Conservation (phyloP, 2,113 vertebrate species). For the Phoxinus phoxinus region DNA sequence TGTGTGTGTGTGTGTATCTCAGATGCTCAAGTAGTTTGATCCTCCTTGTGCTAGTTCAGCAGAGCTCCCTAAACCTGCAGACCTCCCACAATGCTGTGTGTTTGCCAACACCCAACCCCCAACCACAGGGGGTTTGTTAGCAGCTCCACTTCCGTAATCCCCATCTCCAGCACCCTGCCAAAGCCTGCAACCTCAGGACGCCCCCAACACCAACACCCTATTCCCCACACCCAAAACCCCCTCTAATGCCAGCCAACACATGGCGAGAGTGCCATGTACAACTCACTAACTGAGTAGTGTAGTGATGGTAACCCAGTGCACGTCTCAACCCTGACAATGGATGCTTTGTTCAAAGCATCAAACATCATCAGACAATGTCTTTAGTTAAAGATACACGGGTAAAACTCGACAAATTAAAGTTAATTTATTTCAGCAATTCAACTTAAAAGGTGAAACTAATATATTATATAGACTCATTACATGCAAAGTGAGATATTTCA, state of each 20-base stretch:
- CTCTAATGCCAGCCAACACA: slow-evolving; percentile 37
- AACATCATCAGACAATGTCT: neutral
- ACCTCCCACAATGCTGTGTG: neutral
- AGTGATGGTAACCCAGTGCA: neutral
- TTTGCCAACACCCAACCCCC: neutral
- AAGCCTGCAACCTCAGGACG: neutral
- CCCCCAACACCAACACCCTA: neutral
- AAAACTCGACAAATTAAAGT: no score
- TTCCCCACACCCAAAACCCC: neutral
- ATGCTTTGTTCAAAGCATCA: neutral
- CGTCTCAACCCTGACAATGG: neutral
- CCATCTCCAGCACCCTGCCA: slow-evolving; percentile 12
- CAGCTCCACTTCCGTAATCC: slow-evolving; percentile 20
- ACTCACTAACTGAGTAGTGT: neutral
- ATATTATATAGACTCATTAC: no score
- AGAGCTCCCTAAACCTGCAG: slow-evolving; percentile 25
- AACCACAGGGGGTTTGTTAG: slow-evolving; percentile 1
- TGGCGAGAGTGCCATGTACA: neutral
- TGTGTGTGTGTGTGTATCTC: neutral
- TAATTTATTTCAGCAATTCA: no score
- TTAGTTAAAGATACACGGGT: neutral
- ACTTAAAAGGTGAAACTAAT: no score
- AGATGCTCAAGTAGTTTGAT: slow-evolving; percentile 36
- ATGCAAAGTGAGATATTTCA: no score
- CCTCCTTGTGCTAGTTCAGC: slow-evolving; percentile 43